Conservation (phyloP, 2,888 invertebrate genomes). For the Pammene aurita region DNA sequence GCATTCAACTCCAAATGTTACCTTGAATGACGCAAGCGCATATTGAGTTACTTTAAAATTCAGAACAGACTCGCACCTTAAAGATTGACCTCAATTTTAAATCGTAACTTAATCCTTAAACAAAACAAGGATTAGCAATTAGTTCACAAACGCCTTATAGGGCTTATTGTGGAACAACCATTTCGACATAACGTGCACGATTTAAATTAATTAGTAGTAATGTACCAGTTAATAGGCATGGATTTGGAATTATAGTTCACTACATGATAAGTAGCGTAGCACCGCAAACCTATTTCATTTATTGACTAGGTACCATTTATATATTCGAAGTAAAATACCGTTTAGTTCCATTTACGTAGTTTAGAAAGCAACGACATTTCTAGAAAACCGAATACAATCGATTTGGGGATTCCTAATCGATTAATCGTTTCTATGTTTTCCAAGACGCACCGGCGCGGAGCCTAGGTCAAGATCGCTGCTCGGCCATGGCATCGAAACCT, state of each 20-base stretch:
- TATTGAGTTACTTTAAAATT: slow-evolving; percentile 25
- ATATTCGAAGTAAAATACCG: slow-evolving; percentile 20
- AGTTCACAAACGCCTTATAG: slow-evolving; percentile 37
- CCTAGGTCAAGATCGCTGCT: slow-evolving; percentile 67
- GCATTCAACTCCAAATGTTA: slow-evolving; percentile 13
- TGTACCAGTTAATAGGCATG: background rate
- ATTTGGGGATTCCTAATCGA: slow-evolving; percentile 47
- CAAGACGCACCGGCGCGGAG: slow-evolving; percentile 55
- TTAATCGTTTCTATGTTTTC: slow-evolving; percentile 47
- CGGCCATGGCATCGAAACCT: slow-evolving; percentile 66
- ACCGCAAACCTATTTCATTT: too few species aligned
- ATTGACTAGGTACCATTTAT: background rate
- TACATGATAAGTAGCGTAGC: background rate
- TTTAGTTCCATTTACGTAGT: slow-evolving; percentile 42
- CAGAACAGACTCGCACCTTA: slow-evolving; percentile 16
- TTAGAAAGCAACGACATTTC: slow-evolving; percentile 51
- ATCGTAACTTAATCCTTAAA: slow-evolving; percentile 39
- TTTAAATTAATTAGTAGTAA: slow-evolving; percentile 9
- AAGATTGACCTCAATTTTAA: slow-evolving; percentile 37
- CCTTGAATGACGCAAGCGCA: slow-evolving; percentile 30
- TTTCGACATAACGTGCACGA: slow-evolving; percentile 34
- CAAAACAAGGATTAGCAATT: slow-evolving; percentile 40
- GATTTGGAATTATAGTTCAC: background rate
- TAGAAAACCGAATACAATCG: slow-evolving; percentile 41
- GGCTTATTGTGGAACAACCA: slow-evolving; percentile 21